Conservation (phyloP, 1,140 invertebrate species). For the Gryllus bimaculatus region DNA sequence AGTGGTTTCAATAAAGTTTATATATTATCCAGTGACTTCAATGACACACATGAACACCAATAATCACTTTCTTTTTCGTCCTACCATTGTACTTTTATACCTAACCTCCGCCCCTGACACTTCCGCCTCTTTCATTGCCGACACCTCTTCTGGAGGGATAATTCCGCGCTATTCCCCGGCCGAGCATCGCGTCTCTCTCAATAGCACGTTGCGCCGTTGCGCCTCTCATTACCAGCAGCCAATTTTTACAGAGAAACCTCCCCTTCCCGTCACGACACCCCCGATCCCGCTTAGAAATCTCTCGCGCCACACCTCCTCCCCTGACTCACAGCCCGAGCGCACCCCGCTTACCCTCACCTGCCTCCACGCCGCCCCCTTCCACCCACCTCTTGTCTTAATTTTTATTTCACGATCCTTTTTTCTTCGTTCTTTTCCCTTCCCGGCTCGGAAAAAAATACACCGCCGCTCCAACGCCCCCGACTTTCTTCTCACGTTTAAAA, state of each 20-base stretch:
- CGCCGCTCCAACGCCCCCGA: background rate
- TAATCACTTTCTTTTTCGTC: no score
- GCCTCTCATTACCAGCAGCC: background rate
- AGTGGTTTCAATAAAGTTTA: no score
- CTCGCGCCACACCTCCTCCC: no score
- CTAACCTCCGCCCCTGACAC: no score
- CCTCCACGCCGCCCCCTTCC: background rate
- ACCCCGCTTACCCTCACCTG: background rate
- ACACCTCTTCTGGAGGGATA: background rate
- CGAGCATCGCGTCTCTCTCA: background rate
- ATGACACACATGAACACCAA: no score
- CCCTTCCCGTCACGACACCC: background rate
- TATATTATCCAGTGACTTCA: no score
- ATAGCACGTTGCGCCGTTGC: background rate
- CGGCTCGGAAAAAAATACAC: background rate
- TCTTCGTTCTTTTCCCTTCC: background rate
- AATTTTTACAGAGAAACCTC: background rate
- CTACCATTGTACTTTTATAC: no score
- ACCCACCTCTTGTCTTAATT: background rate
- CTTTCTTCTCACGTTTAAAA: conserved; percentile 5
- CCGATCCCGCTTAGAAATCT: background rate
- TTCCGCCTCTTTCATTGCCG: no score
- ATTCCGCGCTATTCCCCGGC: background rate
- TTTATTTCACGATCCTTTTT: background rate
- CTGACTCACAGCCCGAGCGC: no score